Base-by-base conservation (phyloP, 1,140 invertebrate species). In the Homarus americanus region DNA sequence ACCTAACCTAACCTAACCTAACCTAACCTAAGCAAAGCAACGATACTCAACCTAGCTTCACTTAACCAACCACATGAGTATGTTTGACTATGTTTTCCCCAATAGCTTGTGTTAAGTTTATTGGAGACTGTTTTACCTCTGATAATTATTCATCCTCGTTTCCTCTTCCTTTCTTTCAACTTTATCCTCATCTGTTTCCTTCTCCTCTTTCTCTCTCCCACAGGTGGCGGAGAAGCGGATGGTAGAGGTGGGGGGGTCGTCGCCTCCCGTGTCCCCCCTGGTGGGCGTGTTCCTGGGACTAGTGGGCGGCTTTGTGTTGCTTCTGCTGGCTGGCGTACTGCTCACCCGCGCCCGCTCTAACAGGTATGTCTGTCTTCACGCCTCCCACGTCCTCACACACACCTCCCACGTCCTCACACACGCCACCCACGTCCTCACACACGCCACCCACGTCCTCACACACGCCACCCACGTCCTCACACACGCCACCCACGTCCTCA, bases 141-240 rank as follows among this genome's bases (percentile, higher is more conserved):
- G n/a, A n/a, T n/a, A n/a, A 24, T 58, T 24, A 58, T 10, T 58
- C 53, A 24, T 12, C n/a, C n/a, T n/a, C n/a, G n/a, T n/a, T n/a
- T 69, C 5, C 20, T 24, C 66, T 9, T 24, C 5, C 66, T n/a
- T 5, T 69, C 24, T 9, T 5, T 32, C 66, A 24, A n/a, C 66
- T 24, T 5, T 69, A 69, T 5, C 20, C 66, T 32, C 20, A 5
- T 24, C 66, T 69, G 4, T 7, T 69, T n/a, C 66, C 20, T 40
- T 34, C 44, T 15, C 79, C n/a, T n/a, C n/a, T n/a, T 32, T 12
- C 28, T n/a, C 20, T 34, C n/a, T 40, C 1, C 32, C 28, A 34
- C 58, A 83, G 82, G 82, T 83, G 12, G 82, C 82, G 0, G 82
- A 83, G 82, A 83, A 83, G 58, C 53, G 82, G 17, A 83, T 83